Evolutionary conservation across 1,140 invertebrate genomes (phyloP).

Genomic region (Octopus sinensis): DNA sequence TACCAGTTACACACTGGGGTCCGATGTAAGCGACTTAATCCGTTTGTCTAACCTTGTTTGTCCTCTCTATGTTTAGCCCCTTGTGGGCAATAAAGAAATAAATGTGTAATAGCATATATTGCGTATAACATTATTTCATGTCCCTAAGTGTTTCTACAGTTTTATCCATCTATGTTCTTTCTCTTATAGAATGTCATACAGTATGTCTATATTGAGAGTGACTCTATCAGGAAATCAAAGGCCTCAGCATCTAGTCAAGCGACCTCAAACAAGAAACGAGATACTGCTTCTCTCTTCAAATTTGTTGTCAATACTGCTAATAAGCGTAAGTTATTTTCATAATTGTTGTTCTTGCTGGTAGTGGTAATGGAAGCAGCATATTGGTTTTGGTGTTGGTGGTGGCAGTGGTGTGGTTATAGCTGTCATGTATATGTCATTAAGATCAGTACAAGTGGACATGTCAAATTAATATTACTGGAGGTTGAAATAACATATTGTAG

Average conservation of each 20-base stretch:
- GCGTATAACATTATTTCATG: not conserved
- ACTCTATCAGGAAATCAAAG: slow-evolving; percentile 33
- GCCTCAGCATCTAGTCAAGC: slow-evolving; percentile 28
- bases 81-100: not conserved
- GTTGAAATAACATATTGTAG: not conserved
- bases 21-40: not conserved
- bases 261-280: slow-evolving; percentile 33
- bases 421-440: not conserved
- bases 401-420: not conserved
- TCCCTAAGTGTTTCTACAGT: not conserved
- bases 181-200: slow-evolving; percentile 29
- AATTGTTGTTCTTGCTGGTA: not conserved
- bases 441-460: not conserved
- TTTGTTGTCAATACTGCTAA: slow-evolving; percentile 40
- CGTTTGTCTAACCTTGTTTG: not conserved
- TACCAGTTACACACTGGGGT: too few relatives aligned
- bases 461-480: not conserved
- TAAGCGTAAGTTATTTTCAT: slow-evolving; percentile 30
- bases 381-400: not conserved
- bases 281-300: slow-evolving; percentile 34
- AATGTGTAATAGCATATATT: not conserved
- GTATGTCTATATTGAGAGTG: slow-evolving; percentile 35
- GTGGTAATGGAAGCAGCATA: not conserved
- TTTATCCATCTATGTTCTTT: slow-evolving; percentile 2
- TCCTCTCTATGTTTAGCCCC: not conserved